Conservation (phyloP, 2,797 vertebrate species). For the Myiotriccus ornatus region DNA sequence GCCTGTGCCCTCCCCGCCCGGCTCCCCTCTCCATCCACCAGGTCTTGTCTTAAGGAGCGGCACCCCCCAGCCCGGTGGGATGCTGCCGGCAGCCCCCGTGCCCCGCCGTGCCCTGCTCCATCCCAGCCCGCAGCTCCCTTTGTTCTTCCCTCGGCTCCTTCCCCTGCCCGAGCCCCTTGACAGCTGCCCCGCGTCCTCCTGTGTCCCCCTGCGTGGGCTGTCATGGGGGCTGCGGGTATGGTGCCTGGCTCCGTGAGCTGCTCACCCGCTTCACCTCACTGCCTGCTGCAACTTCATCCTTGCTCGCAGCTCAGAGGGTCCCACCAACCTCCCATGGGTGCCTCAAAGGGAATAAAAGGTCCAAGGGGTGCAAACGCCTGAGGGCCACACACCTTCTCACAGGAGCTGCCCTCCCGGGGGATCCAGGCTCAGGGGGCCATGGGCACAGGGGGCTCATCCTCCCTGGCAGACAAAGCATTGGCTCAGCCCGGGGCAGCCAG, state of each 20-base stretch:
- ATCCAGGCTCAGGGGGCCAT: fast-evolving
- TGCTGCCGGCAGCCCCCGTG: background rate
- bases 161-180: constrained; percentile 7
- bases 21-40: background rate
- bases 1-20: background rate
- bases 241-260: background rate
- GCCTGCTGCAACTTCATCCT: constrained; percentile 11
- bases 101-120: background rate
- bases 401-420: fast-evolving
- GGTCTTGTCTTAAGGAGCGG: background rate
- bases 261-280: fast-evolving
- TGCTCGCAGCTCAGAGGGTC: background rate
- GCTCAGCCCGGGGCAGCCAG: background rate
- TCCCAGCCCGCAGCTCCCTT: constrained; percentile 23
- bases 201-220: background rate
- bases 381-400: fast-evolving
- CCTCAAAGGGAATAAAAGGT: background rate
- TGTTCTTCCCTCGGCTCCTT: constrained; percentile 37
- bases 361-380: fast-evolving
- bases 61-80: background rate
- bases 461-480: background rate
- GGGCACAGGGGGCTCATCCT: background rate
- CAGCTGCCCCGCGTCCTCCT: constrained; percentile 1
- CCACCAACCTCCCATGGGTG: background rate
- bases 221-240: background rate